phyloP scores from a whole-genome alignment of 2,888 invertebrate genomes.

The Luffia ferchaultella region DNA sequence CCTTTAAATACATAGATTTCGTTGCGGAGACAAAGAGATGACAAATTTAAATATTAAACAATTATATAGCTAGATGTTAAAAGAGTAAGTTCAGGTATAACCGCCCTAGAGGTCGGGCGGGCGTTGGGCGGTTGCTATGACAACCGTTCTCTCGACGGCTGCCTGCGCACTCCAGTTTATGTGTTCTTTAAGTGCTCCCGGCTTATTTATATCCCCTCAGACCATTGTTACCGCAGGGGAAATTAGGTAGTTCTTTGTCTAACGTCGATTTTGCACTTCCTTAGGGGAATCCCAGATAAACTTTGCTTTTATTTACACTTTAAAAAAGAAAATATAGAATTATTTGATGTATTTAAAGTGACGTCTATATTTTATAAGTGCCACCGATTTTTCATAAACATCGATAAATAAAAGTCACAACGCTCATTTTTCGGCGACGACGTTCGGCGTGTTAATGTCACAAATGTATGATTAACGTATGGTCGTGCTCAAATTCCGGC shows the following conservation, averaged over 20 bases:
- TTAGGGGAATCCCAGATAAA: slow-evolving; percentile 9
- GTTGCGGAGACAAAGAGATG: too few relatives aligned
- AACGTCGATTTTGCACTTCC: slow-evolving; percentile 38
- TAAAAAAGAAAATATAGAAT: neutral
- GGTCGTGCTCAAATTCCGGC: slow-evolving; percentile 48
- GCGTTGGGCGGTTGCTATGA: slow-evolving; percentile 22
- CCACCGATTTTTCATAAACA: neutral
- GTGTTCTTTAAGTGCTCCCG: slow-evolving; percentile 56
- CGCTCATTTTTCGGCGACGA: neutral
- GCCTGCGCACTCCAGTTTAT: slow-evolving; percentile 44
- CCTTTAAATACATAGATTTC: too few relatives aligned
- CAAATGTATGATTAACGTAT: slow-evolving; percentile 60
- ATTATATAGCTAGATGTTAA: neutral
- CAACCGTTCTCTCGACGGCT: slow-evolving; percentile 28
- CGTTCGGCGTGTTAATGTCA: slow-evolving; percentile 48
- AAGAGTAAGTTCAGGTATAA: neutral
- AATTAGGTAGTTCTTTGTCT: slow-evolving; percentile 51
- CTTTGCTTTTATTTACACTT: neutral
- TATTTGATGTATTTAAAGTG: neutral
- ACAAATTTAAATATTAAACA: too few relatives aligned
- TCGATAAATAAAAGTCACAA: neutral
- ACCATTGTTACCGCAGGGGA: slow-evolving; percentile 40
- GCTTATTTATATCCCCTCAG: slow-evolving; percentile 53
- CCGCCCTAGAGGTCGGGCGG: neutral
- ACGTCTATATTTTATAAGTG: neutral